phyloP scores from a whole-genome alignment of 2,797 vertebrate genomes.

The Discoglossus pictus region DNA sequence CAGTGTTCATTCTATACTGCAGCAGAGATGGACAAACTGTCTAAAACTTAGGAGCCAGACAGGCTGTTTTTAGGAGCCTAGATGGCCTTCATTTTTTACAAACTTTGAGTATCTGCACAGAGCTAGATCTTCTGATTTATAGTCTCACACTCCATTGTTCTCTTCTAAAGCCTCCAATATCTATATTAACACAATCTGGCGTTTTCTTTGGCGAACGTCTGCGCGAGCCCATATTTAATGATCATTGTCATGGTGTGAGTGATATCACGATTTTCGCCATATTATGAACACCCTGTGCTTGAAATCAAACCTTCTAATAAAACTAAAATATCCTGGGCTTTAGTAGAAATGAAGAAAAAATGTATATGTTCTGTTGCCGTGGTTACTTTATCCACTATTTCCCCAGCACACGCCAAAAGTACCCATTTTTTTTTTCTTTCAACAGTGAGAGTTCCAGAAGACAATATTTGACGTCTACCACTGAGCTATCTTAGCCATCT shows the following conservation, averaged over 20 bases:
- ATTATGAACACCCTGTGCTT: constrained; percentile 6
- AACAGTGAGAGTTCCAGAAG: constrained; percentile 1
- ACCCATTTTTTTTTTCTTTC: neutral
- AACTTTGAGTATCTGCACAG: neutral
- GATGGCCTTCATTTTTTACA: neutral
- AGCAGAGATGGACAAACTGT: no score
- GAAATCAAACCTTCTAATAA: constrained; percentile 11
- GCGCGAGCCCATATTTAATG: constrained; percentile 1
- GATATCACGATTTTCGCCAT: constrained; percentile 11
- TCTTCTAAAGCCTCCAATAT: neutral
- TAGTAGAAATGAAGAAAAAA: constrained; percentile 14
- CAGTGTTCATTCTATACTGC: no score
- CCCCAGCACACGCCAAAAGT: constrained; percentile 2
- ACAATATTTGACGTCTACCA: constrained; percentile 44
- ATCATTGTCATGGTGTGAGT: constrained; percentile 3
- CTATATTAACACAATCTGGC: constrained; percentile 8
- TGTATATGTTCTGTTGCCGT: constrained; percentile 29
- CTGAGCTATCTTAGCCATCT: constrained; percentile 42
- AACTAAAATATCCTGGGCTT: constrained; percentile 3
- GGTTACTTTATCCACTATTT: constrained; percentile 9
- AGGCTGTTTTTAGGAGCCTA: neutral
- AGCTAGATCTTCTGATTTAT: neutral
- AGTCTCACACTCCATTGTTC: neutral
- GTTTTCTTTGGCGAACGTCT: neutral
- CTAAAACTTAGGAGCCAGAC: no score